phyloP scores from a whole-genome alignment of 2,113 vertebrate species.

The Zosterops lateralis region DNA sequence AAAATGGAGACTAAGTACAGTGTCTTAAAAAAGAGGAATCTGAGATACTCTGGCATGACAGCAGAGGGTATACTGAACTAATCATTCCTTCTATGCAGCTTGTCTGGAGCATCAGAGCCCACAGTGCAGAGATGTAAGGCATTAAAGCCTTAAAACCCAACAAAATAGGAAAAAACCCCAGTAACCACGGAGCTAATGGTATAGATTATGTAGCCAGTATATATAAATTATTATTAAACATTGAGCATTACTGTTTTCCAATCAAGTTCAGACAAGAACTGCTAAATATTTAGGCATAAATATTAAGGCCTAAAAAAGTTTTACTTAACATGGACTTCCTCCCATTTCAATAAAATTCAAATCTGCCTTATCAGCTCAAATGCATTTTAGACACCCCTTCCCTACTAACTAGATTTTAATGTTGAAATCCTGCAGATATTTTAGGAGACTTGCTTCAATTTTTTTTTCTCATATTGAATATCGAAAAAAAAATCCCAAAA shows the following conservation, averaged over 20 bases:
- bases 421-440: background rate
- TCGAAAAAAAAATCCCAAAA: background rate
- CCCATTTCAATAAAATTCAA: background rate
- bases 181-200: background rate
- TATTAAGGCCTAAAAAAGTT: background rate
- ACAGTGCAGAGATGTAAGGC: background rate
- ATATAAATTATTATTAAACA: background rate
- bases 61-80: background rate
- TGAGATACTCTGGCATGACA: background rate
- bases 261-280: background rate
- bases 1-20: background rate
- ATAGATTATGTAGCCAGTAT: background rate
- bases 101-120: background rate
- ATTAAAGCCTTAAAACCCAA: background rate
- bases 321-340: background rate
- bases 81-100: background rate
- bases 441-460: background rate
- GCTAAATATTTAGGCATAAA: background rate
- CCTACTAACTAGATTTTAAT: background rate
- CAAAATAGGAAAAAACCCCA: background rate
- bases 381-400: background rate
- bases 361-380: background rate
- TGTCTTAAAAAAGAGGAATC: background rate
- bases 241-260: background rate
- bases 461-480: background rate